Evolutionary conservation across 35 echinoderm and acorn worm species (phyloP).

Genomic region (Apostichopus japonicus): DNA sequence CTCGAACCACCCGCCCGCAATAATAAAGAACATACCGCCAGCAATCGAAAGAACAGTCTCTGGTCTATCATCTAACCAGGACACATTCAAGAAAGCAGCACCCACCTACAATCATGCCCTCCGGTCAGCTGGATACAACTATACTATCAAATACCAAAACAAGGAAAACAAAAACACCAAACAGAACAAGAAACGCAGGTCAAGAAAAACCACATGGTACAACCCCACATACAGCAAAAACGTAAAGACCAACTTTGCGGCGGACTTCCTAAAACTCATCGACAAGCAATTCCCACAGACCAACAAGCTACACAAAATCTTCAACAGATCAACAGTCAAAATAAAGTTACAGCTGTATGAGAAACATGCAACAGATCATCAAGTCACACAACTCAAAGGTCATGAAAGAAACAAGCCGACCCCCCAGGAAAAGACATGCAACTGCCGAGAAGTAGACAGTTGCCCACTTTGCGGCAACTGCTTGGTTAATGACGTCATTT

Average conservation of each 20-base stretch:
- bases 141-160: not conserved
- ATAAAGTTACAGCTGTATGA: slow-evolving; percentile 26
- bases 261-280: too few species aligned
- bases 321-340: slow-evolving; percentile 33
- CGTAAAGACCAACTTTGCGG: too few species aligned
- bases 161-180: not conserved
- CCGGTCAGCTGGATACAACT: not conserved
- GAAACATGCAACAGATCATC: not conserved
- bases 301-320: not conserved
- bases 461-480: too few species aligned
- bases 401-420: too few species aligned
- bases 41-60: not conserved
- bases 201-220: slow-evolving; percentile 57
- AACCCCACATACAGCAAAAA: slow-evolving; percentile 59
- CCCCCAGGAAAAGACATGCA: too few species aligned
- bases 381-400: too few species aligned
- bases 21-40: not conserved
- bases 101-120: slow-evolving; percentile 24
- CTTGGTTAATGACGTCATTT: too few species aligned
- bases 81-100: slow-evolving; percentile 19
- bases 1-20: not conserved
- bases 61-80: not conserved
- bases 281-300: slow-evolving; percentile 45
- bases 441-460: too few species aligned
- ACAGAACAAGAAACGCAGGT: not conserved